These are phyloP conservation scores for Orientallactaga sibirica DNA, from an alignment of 2,797 vertebrate species.

Conservation along the genomic window DNA sequence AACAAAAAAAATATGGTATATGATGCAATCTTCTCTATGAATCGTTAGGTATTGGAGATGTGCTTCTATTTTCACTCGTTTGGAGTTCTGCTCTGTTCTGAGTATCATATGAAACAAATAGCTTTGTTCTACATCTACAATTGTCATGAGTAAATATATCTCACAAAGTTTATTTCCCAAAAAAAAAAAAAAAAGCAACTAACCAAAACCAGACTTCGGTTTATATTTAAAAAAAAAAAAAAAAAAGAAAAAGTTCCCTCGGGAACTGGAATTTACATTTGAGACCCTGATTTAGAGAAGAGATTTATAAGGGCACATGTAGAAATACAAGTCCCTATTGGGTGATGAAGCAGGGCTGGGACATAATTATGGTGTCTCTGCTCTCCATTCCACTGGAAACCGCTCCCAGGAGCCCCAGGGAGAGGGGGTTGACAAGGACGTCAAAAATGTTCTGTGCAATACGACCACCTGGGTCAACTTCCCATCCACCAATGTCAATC, in stretches of 20 bases:
- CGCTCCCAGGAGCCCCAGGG: conserved; percentile 68
- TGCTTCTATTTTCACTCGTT: conserved; percentile 37
- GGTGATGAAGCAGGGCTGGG: conserved; percentile 72
- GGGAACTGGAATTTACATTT: conserved; percentile 72
- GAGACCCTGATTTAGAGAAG: conserved; percentile 70
- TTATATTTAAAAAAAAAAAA: conserved; percentile 44
- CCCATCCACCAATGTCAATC: background rate
- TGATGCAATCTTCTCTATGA: no score
- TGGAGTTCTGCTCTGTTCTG: conserved; percentile 6
- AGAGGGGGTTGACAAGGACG: conserved; percentile 52
- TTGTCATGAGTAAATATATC: conserved; percentile 65
- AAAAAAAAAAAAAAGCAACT: background rate
- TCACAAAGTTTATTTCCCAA: conserved; percentile 14
- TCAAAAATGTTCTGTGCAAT: conserved; percentile 25
- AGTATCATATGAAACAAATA: conserved; percentile 62
- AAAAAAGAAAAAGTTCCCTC: conserved; percentile 41
- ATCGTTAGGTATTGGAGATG: background rate
- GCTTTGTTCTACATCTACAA: conserved; percentile 51
- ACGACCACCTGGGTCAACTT: conserved; percentile 32
- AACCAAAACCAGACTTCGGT: conserved; percentile 72
- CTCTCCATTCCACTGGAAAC: conserved; percentile 70
- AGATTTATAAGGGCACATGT: conserved; percentile 81
- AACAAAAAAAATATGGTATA: no score
- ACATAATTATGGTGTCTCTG: conserved; percentile 72
- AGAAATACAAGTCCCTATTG: conserved; percentile 80